These are phyloP conservation scores for Notiomystis cincta DNA, from an alignment of 2,113 vertebrate species.

Conservation along the genomic window DNA sequence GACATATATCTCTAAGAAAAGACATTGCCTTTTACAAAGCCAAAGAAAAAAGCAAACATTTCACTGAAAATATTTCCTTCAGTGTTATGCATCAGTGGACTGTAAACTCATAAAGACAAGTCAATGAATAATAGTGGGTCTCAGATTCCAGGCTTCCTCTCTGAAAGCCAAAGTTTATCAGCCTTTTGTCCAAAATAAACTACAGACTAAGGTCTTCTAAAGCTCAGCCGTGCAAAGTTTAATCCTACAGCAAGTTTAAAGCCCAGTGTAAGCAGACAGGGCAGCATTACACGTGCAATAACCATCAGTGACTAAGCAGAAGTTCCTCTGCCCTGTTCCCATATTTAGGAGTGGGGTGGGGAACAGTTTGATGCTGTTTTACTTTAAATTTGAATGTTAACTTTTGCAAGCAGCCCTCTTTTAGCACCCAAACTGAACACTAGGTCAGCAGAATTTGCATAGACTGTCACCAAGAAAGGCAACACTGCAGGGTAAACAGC, in stretches of 20 bases:
- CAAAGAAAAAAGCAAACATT: conserved; percentile 46
- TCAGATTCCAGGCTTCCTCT: conserved; percentile 27
- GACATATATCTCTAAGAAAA: conserved; percentile 47
- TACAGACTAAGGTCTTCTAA: background rate
- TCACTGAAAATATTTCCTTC: conserved; percentile 46
- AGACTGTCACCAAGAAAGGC: background rate
- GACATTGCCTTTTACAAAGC: conserved; percentile 40
- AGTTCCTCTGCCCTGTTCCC: background rate
- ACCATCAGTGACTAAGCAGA: conserved; percentile 28
- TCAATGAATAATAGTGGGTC: conserved; percentile 32
- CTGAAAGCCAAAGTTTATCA: conserved; percentile 53
- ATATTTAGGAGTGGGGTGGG: background rate
- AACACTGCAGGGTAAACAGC: background rate
- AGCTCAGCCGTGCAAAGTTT: background rate
- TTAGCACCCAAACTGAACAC: background rate
- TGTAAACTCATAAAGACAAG: conserved; percentile 49
- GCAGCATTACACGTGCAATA: background rate
- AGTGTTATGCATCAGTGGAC: conserved; percentile 32
- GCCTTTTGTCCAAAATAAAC: conserved; percentile 44
- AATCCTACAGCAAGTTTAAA: conserved; percentile 5
- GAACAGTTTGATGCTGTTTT: background rate
- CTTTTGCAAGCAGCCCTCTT: background rate
- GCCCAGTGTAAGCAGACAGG: background rate
- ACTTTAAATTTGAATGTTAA: background rate
- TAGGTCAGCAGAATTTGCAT: background rate